A percentile compares a stretch with the other conserved stretches of the same genome.
Conservation (phyloP, 2,888 invertebrate species). For the Exephanes ischioxanthus region DNA sequence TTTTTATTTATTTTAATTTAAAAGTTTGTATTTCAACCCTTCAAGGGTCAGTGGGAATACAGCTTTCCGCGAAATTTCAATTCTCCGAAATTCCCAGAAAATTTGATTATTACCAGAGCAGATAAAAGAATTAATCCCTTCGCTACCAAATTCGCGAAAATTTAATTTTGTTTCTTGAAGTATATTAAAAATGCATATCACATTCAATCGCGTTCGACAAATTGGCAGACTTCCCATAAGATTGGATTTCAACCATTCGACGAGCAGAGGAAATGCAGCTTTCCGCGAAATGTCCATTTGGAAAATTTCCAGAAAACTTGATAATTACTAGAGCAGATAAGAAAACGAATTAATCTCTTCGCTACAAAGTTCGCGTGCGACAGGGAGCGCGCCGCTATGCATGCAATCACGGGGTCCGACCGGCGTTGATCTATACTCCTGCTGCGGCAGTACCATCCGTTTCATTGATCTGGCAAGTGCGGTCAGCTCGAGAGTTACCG, state of each 20-base stretch:
- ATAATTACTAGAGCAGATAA: background rate
- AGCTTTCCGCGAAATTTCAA: background rate
- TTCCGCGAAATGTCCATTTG: too few relatives aligned
- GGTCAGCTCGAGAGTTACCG: slow-evolving; percentile 30
- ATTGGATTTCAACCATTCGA: too few relatives aligned
- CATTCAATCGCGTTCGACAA: too few relatives aligned
- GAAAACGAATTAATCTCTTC: background rate
- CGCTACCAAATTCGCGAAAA: background rate
- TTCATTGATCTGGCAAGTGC: slow-evolving; percentile 50
- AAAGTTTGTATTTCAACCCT: background rate
- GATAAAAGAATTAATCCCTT: background rate
- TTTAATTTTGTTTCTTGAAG: too few relatives aligned
- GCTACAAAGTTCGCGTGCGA: background rate
- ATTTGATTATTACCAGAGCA: background rate
- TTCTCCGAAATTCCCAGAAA: background rate
- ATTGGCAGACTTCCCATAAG: too few relatives aligned
- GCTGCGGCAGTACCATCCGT: slow-evolving; percentile 44
- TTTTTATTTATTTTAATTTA: too few relatives aligned
- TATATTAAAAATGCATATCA: too few relatives aligned
- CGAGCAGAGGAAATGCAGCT: too few relatives aligned
- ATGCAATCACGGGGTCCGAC: slow-evolving; percentile 26
- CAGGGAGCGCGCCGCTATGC: background rate
- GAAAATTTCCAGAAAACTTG: too few relatives aligned
- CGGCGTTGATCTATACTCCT: slow-evolving; percentile 34
- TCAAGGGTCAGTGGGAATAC: background rate